Conservation (phyloP, 2,888 invertebrate species). For the Notocelia uddmanniana region DNA sequence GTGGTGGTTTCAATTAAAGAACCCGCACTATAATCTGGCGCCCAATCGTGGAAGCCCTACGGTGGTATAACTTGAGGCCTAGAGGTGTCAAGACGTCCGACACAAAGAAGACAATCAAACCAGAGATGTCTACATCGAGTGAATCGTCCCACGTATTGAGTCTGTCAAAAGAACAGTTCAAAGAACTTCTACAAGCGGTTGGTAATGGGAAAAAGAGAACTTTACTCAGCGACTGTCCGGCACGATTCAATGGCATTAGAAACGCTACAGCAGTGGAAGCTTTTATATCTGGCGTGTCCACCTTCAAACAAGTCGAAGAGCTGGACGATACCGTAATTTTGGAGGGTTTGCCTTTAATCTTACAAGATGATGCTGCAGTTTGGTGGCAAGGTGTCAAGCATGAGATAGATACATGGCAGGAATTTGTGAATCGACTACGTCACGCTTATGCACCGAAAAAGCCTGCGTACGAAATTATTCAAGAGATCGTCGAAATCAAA, state of each 20-base stretch:
- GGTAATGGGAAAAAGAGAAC: background rate
- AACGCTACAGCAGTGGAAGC: background rate
- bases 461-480: background rate
- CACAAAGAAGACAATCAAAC: background rate
- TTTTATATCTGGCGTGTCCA: background rate
- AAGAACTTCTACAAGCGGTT: background rate
- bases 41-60: conserved; percentile 12
- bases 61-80: background rate
- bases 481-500: conserved; percentile 2
- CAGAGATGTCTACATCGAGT: conserved; percentile 1
- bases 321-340: background rate
- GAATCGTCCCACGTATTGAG: background rate
- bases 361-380: conserved; percentile 18
- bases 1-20: too few species aligned
- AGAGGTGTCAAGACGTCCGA: background rate
- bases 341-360: background rate
- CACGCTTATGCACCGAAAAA: background rate
- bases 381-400: conserved; percentile 13
- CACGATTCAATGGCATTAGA: background rate
- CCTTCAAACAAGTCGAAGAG: background rate
- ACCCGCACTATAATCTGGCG: background rate
- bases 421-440: background rate
- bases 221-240: background rate
- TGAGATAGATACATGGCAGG: background rate
- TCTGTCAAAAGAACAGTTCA: background rate